Evolutionary conservation across 2,888 invertebrate genomes (phyloP).

Genomic region (Polyommatus iphigenia): DNA sequence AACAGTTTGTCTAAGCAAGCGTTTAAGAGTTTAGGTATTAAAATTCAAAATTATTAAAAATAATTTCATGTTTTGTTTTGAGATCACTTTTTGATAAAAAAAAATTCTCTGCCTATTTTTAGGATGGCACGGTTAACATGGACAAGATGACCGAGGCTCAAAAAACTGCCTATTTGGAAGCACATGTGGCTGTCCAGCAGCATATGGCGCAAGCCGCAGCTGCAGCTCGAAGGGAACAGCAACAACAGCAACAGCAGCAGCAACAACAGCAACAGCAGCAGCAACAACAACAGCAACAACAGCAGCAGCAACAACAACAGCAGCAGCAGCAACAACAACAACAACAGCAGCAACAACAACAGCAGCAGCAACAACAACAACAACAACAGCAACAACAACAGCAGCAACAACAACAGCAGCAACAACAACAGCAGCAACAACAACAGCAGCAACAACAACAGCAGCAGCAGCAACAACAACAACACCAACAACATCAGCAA

Average conservation of each 20-base stretch:
- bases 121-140: slow-evolving; percentile 86
- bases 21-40: neutral
- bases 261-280: slow-evolving; percentile 64
- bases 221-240: slow-evolving; percentile 73
- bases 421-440: slow-evolving; percentile 47
- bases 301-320: slow-evolving; percentile 51
- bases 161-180: slow-evolving; percentile 87
- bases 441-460: slow-evolving; percentile 53
- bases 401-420: slow-evolving; percentile 52
- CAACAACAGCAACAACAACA: slow-evolving; percentile 55
- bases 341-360: slow-evolving; percentile 63
- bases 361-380: slow-evolving; percentile 62
- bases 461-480: slow-evolving; percentile 51
- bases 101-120: slow-evolving; percentile 35
- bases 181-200: slow-evolving; percentile 87
- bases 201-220: slow-evolving; percentile 88
- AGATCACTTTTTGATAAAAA: neutral
- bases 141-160: slow-evolving; percentile 88
- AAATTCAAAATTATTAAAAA: too few species aligned
- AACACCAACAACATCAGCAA: slow-evolving; percentile 51
- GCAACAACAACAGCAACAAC: slow-evolving; percentile 58
- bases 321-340: slow-evolving; percentile 58
- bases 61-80: neutral
- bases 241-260: slow-evolving; percentile 70
- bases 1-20: neutral